Evolutionary conservation across 2,888 invertebrate genomes (phyloP).

Genomic region (Panorpa germanica): DNA sequence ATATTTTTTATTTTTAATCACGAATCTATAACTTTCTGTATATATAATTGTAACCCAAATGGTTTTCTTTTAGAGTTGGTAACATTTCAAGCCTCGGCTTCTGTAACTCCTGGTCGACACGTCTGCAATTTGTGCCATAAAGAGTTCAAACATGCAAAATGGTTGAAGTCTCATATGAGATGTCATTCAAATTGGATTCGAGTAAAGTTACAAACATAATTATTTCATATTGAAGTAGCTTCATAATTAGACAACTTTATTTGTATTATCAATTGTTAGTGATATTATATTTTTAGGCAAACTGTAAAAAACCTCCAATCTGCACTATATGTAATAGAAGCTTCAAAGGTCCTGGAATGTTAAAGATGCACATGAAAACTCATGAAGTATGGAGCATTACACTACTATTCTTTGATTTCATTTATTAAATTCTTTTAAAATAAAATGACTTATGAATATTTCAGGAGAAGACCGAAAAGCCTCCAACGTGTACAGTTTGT

Average conservation of each 20-base stretch:
- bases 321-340: slow-evolving; percentile 38
- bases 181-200: slow-evolving; percentile 43
- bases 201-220: slow-evolving; percentile 12
- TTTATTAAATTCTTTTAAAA: background rate
- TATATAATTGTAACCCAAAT: too few species aligned
- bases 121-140: slow-evolving; percentile 41
- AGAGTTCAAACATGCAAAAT: slow-evolving; percentile 39
- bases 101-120: slow-evolving; percentile 33
- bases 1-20: slow-evolving; percentile 1
- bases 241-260: background rate
- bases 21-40: background rate
- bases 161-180: slow-evolving; percentile 40
- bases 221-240: background rate
- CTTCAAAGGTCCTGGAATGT: slow-evolving; percentile 45
- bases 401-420: background rate
- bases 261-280: background rate
- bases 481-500: slow-evolving; percentile 39
- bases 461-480: slow-evolving; percentile 29
- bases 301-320: slow-evolving; percentile 43
- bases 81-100: slow-evolving; percentile 28
- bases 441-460: background rate
- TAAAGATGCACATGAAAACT: slow-evolving; percentile 46
- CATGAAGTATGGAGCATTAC: slow-evolving; percentile 23
- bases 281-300: slow-evolving; percentile 23
- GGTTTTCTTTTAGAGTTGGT: too few species aligned